Percentiles rank a stretch among this genome's conserved stretches.
Evolutionary conservation across 2,113 vertebrate species (phyloP).

Genomic region (Seriola dumerili): DNA sequence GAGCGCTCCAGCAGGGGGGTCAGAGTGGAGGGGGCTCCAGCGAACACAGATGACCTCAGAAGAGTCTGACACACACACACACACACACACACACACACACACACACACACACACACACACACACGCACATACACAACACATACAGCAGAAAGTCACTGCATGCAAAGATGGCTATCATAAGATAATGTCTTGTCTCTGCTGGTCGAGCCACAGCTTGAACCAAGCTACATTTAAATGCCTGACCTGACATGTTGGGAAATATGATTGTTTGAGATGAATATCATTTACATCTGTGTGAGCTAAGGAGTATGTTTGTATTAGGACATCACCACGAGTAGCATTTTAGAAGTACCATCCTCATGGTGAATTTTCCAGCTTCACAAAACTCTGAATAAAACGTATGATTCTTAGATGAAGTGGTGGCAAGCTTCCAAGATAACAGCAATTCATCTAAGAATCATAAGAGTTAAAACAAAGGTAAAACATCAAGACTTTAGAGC

Average conservation of each 20-base stretch:
- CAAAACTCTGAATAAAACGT: background rate
- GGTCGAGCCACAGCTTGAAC: background rate
- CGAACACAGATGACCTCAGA: conserved; percentile 73
- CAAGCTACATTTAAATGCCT: background rate
- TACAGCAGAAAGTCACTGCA: conserved; percentile 45
- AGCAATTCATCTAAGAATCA: too few species aligned
- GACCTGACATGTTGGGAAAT: too few species aligned
- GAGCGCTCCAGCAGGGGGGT: conserved; percentile 63
- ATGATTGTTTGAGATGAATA: too few species aligned
- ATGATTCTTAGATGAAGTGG: too few species aligned
- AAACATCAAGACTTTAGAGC: too few species aligned
- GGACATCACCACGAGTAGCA: too few species aligned
- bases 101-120: conserved; percentile 58
- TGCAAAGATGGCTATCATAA: conserved; percentile 27
- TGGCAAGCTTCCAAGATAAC: too few species aligned
- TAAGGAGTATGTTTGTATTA: too few species aligned
- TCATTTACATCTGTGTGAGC: too few species aligned
- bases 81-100: conserved; percentile 45
- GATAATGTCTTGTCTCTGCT: background rate
- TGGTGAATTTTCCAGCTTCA: background rate
- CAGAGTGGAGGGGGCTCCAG: conserved; percentile 79
- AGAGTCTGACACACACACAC: conserved; percentile 75
- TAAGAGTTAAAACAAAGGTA: too few species aligned
- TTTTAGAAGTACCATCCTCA: too few species aligned
- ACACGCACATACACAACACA: conserved; percentile 28